These are phyloP conservation scores for Drosophila tristis DNA, from an alignment of 1,140 invertebrate species.

Conservation along the genomic window DNA sequence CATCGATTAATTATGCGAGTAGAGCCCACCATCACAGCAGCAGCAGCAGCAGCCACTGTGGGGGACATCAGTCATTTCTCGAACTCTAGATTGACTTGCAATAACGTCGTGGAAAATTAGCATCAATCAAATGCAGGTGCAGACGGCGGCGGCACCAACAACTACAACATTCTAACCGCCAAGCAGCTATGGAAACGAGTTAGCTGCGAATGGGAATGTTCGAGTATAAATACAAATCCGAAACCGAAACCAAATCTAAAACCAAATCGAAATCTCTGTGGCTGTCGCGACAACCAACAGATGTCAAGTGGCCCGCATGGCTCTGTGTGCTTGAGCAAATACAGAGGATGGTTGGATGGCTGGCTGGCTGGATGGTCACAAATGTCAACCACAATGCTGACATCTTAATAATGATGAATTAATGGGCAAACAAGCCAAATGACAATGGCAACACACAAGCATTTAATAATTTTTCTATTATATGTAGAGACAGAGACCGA, in stretches of 20 bases:
- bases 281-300: conserved; percentile 62
- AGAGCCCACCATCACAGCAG: not conserved
- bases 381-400: conserved; percentile 80
- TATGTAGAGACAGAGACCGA: not conserved
- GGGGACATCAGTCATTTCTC: conserved; percentile 57
- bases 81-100: conserved; percentile 60
- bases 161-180: conserved; percentile 11
- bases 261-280: conserved; percentile 55
- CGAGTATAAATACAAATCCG: conserved; percentile 18
- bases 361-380: conserved; percentile 45
- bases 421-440: conserved; percentile 75
- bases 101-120: conserved; percentile 76
- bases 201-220: conserved; percentile 20
- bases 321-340: conserved; percentile 4
- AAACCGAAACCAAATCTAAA: conserved; percentile 20
- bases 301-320: conserved; percentile 80
- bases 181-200: conserved; percentile 19
- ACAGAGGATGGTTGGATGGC: conserved; percentile 9
- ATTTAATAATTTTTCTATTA: conserved; percentile 80
- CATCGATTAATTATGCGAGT: conserved; percentile 56
- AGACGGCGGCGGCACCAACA: conserved; percentile 32
- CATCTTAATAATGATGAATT: conserved; percentile 83
- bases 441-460: conserved; percentile 61
- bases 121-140: conserved; percentile 79
- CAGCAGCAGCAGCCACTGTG: conserved; percentile 1